Evolutionary conservation across 2,888 invertebrate genomes (phyloP).

Genomic region (Trilocha varians): DNA sequence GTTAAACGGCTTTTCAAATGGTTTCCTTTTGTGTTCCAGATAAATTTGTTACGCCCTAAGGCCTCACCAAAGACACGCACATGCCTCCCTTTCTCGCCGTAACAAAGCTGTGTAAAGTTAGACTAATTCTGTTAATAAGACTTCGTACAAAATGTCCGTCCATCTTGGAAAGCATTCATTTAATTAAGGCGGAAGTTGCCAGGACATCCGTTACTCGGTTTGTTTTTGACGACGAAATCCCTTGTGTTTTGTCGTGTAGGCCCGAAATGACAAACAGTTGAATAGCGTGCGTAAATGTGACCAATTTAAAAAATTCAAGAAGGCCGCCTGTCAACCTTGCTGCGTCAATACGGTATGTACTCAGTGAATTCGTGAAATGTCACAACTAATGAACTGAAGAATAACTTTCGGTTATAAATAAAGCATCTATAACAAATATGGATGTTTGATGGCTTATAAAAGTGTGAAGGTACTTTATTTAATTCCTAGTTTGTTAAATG

Average conservation of each 20-base stretch:
- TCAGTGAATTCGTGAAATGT: conserved; percentile 8
- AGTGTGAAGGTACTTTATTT: no score
- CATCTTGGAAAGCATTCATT: conserved; percentile 37
- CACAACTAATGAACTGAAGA: conserved; percentile 7
- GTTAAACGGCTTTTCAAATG: conserved; percentile 1
- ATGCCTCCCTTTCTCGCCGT: conserved; percentile 13
- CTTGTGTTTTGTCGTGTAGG: conserved; percentile 23
- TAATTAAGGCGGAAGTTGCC: conserved; percentile 50
- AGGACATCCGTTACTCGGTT: conserved; percentile 33
- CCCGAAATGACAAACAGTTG: conserved; percentile 32
- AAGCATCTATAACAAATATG: no score
- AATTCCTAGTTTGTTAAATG: no score
- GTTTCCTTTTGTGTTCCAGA: conserved; percentile 4
- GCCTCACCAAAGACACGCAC: conserved; percentile 15
- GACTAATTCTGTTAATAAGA: conserved; percentile 23
- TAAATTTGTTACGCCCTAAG: conserved; percentile 10
- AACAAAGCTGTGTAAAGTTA: conserved; percentile 25
- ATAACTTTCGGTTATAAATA: neutral
- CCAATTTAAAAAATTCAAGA: neutral
- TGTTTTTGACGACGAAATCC: conserved; percentile 39
- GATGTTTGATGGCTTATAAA: no score
- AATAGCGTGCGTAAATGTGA: conserved; percentile 32
- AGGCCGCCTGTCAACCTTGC: neutral
- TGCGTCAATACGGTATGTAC: neutral
- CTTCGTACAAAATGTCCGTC: conserved; percentile 31